Evolutionary conservation across 2,797 vertebrate species (phyloP), one percentile per base, ranked within the genome.

Genomic region (Rhyacichthys aspro): DNA sequence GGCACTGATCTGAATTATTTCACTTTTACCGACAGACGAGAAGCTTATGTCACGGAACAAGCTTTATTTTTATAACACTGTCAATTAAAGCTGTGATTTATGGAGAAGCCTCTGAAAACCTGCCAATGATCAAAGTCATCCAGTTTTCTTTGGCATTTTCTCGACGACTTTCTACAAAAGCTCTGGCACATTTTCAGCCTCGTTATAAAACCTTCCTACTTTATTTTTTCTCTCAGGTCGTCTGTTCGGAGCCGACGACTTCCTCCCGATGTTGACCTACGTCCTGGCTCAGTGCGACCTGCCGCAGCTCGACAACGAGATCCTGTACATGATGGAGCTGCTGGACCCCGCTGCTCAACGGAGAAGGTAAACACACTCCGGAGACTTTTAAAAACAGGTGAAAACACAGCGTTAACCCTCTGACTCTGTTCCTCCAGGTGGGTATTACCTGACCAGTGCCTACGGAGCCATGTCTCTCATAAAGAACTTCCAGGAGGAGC

Each of bases 321-420:
- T 98, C 1, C 94, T 96, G n/a, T 98, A 97, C 81, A 96, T 96
- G 95, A 96, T 98, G 96, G 95, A 98, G 69, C 86, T 98, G 62
- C 86, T 98, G 80, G 95, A 98, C 82, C 95, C 96, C 0, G 0
- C 86, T 95, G 76, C 89, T 97, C 17, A 93, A 95, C 0, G 96
- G 96, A 91, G 96, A 98, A 95, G 95, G 96, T 98, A 88, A 17
- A 17, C 17, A 43, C 15, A 10, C 16, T 48, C 16, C 14, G n/a
- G n/a, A n/a, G n/a, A n/a, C n/a, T n/a, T n/a, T n/a, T n/a, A n/a
- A n/a, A n/a, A n/a, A n/a, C n/a, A n/a, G n/a, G n/a, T n/a, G n/a
- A n/a, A n/a, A n/a, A n/a, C n/a, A n/a, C n/a, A n/a, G n/a, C 9
- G 34, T 23, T 16, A 47, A 28, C 18, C 17, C 3, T 53, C 11